These are phyloP conservation scores for Meloidogyne floridensis DNA, from an alignment of 1,140 invertebrate species.

Conservation along the genomic window DNA sequence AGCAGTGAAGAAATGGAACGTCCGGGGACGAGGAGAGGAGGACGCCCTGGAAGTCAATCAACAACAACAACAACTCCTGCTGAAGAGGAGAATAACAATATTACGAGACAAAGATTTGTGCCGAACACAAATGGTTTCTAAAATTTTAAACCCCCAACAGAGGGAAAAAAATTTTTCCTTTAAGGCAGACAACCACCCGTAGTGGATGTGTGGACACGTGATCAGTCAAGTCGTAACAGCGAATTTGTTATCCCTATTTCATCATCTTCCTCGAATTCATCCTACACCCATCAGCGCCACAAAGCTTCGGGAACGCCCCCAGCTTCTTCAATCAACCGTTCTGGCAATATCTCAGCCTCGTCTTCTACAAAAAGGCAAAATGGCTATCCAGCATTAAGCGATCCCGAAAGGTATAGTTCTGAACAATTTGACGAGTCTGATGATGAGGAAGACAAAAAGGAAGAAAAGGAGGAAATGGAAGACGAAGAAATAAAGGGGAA, in stretches of 20 bases:
- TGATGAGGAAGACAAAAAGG: neutral
- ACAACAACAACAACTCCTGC: neutral
- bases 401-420: neutral
- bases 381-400: constrained; percentile 1
- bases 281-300: neutral
- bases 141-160: no score
- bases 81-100: neutral
- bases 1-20: constrained; percentile 5
- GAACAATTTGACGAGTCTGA: constrained; percentile 9
- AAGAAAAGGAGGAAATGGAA: neutral
- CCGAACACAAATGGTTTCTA: neutral
- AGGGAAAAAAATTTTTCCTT: no score
- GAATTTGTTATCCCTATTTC: neutral
- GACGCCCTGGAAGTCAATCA: constrained; percentile 4
- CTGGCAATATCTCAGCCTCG: neutral
- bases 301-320: neutral
- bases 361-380: neutral
- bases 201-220: constrained; percentile 8
- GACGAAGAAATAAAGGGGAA: neutral
- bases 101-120: neutral
- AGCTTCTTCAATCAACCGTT: neutral
- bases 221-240: neutral
- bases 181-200: neutral
- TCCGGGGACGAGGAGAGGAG: neutral
- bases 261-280: neutral